Base-by-base conservation (phyloP, 2,797 vertebrate genomes). In the Crossoptilon crossoptilon region DNA sequence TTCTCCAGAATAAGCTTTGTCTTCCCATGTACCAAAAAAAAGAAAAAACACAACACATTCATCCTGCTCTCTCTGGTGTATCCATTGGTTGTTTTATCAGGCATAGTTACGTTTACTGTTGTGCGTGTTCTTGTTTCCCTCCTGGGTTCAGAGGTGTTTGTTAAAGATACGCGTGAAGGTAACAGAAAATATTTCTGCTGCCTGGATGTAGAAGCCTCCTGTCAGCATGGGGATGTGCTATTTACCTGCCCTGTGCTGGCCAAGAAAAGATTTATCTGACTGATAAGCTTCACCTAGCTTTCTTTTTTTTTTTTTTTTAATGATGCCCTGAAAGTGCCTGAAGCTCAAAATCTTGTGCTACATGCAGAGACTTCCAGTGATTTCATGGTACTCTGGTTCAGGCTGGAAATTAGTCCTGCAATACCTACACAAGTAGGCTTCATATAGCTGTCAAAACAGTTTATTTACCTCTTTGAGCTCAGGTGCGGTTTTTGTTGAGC, bases 231-330 rank as follows among this genome's bases (percentile, higher is more conserved):
- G 33, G 21, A 0, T 18, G 5, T 29, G 13, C 1, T 21, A 0
- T 0, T 19, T 46, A 26, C 17, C 1, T 0, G 14, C 35, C 7
- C 23, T 1, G 11, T 3, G 2, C 48, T 73, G 62, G 6, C 29
- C 41, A 5, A 11, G 29, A 26, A 21, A 1, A 74, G 26, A 4
- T 56, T 21, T n/a, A 31, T 16, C 56, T 15, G 10, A 23, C 21
- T 0, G 2, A 6, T 27, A 43, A 0, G 59, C 37, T 60, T 72
- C 7, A 5, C 13, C 12, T n/a, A 7, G 18, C 35, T 48, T 63
- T 27, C 63, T 37, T 37, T 37, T 37, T 67, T 37, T 37, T 37
- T 37, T 23, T 41, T 55, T 31, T n/a, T n/a, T n/a, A n/a, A 4
- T 4, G 1, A 13, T 55, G 26, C 55, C 33, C 46, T 41, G 60